These are phyloP conservation scores for Lasioglossum vierecki DNA, from an alignment of 2,888 invertebrate species.

Conservation along the genomic window DNA sequence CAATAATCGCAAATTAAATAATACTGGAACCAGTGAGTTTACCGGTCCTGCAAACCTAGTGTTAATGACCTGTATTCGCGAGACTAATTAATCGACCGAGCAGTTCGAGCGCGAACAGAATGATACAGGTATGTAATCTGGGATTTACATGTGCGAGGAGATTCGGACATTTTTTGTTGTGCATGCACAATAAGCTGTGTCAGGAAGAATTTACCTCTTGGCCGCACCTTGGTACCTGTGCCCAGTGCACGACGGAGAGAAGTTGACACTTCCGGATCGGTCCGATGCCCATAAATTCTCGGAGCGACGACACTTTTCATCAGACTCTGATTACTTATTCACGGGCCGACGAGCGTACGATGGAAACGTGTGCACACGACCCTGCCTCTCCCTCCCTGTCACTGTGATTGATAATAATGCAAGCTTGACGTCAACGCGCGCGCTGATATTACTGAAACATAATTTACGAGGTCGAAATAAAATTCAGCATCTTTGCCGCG, in stretches of 20 bases:
- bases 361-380: slow-evolving; percentile 56
- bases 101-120: neutral
- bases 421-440: slow-evolving; percentile 66
- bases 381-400: slow-evolving; percentile 62
- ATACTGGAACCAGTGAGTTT: too few relatives aligned
- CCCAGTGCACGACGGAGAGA: slow-evolving; percentile 43
- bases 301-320: slow-evolving; percentile 76
- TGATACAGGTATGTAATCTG: neutral
- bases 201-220: slow-evolving; percentile 49
- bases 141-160: neutral
- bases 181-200: neutral
- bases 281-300: slow-evolving; percentile 72
- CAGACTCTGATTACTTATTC: slow-evolving; percentile 78
- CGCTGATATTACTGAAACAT: slow-evolving; percentile 77
- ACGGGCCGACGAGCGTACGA: slow-evolving; percentile 71
- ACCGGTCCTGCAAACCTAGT: neutral
- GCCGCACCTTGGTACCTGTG: slow-evolving; percentile 40
- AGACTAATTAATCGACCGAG: neutral
- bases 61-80: neutral
- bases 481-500: slow-evolving; percentile 65
- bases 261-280: slow-evolving; percentile 72
- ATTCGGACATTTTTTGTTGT: slow-evolving; percentile 13
- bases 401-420: slow-evolving; percentile 80
- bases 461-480: slow-evolving; percentile 78
- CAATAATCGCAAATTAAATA: too few relatives aligned